Base-by-base conservation (phyloP, 2,797 vertebrate genomes). In the Amphiprion clarkii region DNA sequence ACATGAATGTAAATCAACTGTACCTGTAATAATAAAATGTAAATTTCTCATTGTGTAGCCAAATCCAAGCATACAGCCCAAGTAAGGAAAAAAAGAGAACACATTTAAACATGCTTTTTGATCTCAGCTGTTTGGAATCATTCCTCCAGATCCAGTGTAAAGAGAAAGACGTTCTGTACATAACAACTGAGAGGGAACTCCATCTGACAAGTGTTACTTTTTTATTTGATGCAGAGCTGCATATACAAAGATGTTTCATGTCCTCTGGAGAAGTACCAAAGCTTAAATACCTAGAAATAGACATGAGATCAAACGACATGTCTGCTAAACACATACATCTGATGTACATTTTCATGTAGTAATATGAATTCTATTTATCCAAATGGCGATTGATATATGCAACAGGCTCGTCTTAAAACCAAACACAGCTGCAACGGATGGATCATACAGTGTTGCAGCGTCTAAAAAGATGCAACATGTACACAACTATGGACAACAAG, bases 81-180 rank as follows among this genome's bases (percentile, higher is more conserved):
- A 49, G n/a, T 49, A 25, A 1, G 17, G 10, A 68, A 36, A 40
- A 23, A 27, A 11, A 21, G 4, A 27, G 61, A 75, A 52, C 5
- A 2, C 0, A 40, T 36, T 66, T 67, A 4, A 54, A 69, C 36
- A 61, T 48, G 46, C 48, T 12, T 6, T 66, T 71, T 82, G 67
- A 62, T 52, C 49, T 73, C 23, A 5, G 39, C 52, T 61, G 39
- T 11, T 74, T 33, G 27, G 68, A 68, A 74, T 63, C 33, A 73
- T 27, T 69, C 25, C 19, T 46, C 8, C 6, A 27, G 29, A 61
- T 36, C 27, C 55, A 42, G 2, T 62, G 17, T n/a, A 56, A 67
- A 55, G 29, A 14, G 8, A 31, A 21, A 48, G 31, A 52, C 40
- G 48, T 16, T 9, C 0, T 21, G 27, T 19, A 17, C 0, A 2